Conservation (phyloP, 2,113 vertebrate species). For the Drymodes brunneopygia region DNA sequence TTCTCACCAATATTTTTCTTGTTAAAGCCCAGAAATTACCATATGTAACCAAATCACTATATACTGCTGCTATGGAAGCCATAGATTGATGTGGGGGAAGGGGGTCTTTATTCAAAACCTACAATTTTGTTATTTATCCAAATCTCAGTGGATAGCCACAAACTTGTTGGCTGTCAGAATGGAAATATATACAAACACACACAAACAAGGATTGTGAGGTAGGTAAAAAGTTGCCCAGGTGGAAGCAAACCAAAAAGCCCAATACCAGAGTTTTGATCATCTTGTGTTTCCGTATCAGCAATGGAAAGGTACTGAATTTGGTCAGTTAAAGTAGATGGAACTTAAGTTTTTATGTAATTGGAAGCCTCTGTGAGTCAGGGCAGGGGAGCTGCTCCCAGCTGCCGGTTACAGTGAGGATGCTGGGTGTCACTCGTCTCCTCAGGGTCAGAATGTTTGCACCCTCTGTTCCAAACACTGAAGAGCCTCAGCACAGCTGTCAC, state of each 20-base stretch:
- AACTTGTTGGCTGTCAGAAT: background rate
- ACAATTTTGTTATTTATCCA: background rate
- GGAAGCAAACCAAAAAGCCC: background rate
- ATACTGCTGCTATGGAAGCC: background rate
- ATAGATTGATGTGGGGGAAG: background rate
- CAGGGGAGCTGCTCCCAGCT: background rate
- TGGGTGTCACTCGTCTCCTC: background rate
- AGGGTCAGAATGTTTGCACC: background rate
- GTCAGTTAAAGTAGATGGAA: background rate
- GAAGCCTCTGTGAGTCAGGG: background rate
- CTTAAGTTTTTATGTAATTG: background rate
- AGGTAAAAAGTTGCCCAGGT: background rate
- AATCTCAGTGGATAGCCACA: background rate
- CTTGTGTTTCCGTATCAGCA: background rate
- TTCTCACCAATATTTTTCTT: background rate
- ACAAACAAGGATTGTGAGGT: background rate
- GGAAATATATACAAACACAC: background rate
- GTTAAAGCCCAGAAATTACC: background rate
- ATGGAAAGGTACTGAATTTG: background rate
- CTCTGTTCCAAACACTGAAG: background rate
- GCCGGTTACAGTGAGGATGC: background rate
- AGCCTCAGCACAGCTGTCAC: background rate
- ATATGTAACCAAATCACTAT: background rate
- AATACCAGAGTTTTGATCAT: background rate
- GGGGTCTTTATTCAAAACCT: background rate